These are phyloP conservation scores for Clupea harengus DNA, from an alignment of 2,113 vertebrate species.

Conservation along the genomic window DNA sequence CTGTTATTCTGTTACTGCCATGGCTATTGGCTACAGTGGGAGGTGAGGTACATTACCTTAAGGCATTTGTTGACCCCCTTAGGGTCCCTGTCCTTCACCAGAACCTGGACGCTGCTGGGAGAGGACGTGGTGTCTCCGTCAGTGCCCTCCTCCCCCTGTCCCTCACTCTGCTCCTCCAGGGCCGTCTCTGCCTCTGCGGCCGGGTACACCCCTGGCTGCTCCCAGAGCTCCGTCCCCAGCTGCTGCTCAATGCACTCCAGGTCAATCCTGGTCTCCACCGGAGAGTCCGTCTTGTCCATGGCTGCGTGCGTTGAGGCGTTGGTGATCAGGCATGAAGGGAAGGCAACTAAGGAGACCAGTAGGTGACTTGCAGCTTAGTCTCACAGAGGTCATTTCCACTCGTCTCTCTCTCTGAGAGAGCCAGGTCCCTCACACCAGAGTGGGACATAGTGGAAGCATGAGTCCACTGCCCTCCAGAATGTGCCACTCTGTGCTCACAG, in stretches of 20 bases:
- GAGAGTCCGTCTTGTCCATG: constrained; percentile 20
- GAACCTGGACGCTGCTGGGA: constrained; percentile 17
- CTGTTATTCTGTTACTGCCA: not conserved
- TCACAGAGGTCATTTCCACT: not conserved
- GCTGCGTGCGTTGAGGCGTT: not conserved
- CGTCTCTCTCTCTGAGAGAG: constrained; percentile 10
- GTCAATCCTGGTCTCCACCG: constrained; percentile 38
- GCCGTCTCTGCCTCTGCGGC: not conserved
- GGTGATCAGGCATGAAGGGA: not conserved
- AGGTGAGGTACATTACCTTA: constrained; percentile 50
- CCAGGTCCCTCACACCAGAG: constrained; percentile 54
- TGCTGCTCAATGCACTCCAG: constrained; percentile 42
- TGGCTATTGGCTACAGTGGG: not conserved
- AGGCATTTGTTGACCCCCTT: constrained; percentile 57
- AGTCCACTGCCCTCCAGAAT: constrained; percentile 39
- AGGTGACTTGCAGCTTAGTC: not conserved
- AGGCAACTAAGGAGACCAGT: not conserved
- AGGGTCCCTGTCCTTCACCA: constrained; percentile 56
- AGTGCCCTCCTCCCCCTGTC: constrained; percentile 20
- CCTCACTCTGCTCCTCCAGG: constrained; percentile 10
- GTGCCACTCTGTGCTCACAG: not conserved
- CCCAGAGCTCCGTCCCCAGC: constrained; percentile 8
- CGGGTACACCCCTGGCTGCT: not conserved
- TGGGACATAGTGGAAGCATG: constrained; percentile 58
- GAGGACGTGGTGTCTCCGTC: constrained; percentile 22